Conservation (phyloP, 2,113 vertebrate species). For the Pygoscelis antarcticus region DNA sequence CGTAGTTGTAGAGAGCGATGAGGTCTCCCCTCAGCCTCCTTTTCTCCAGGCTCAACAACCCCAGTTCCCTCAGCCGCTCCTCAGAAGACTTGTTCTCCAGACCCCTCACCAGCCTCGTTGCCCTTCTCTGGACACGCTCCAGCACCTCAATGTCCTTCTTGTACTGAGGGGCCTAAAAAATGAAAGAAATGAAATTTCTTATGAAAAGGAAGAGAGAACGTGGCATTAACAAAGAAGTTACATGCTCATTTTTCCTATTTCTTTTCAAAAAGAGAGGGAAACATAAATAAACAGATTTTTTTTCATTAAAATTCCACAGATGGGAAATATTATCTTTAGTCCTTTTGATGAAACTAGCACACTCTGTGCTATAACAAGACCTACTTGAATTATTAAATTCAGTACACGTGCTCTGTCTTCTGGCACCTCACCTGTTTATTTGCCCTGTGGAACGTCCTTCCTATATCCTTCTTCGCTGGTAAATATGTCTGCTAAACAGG, state of each 20-base stretch:
- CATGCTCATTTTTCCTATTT: not conserved
- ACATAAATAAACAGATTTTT: constrained; percentile 18
- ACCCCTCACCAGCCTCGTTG: too few species aligned
- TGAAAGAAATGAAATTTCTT: too few species aligned
- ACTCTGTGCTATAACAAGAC: not conserved
- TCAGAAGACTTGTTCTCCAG: too few species aligned
- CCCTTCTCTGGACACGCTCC: too few species aligned
- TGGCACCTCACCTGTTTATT: constrained; percentile 7
- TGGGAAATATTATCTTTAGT: constrained; percentile 36
- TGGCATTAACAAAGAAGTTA: not conserved
- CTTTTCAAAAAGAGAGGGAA: not conserved
- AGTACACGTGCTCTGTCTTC: not conserved
- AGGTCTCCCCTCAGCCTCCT: too few species aligned
- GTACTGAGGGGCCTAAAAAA: too few species aligned
- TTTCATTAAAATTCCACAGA: constrained; percentile 45
- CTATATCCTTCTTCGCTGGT: not conserved
- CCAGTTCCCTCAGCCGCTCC: too few species aligned
- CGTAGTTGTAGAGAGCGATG: too few species aligned
- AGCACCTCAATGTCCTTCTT: too few species aligned
- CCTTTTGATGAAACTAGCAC: constrained; percentile 8
- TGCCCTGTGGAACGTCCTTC: not conserved
- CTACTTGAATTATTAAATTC: not conserved
- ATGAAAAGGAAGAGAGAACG: not conserved
- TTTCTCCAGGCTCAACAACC: too few species aligned
- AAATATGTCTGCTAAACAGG: not conserved